These are phyloP conservation scores for Drosophila demipolita DNA, from an alignment of 2,888 invertebrate genomes.

Conservation along the genomic window DNA sequence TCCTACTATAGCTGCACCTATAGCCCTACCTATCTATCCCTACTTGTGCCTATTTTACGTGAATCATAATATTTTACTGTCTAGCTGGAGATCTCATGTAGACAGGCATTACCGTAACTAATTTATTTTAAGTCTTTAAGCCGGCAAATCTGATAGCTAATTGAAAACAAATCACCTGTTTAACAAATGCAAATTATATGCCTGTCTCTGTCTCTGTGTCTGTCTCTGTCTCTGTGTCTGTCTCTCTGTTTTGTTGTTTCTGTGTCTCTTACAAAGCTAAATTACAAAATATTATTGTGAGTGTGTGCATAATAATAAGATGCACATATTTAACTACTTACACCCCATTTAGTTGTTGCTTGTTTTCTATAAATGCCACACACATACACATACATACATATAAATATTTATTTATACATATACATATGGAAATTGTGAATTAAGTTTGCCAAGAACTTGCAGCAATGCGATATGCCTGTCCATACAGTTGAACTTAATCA, in stretches of 20 bases:
- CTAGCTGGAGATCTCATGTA: too few relatives aligned
- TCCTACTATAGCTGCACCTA: neutral
- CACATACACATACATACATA: conserved; percentile 6
- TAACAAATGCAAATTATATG: neutral
- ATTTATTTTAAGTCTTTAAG: neutral
- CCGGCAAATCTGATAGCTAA: neutral
- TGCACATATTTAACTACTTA: conserved; percentile 5
- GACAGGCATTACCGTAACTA: neutral
- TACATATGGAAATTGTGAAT: conserved; percentile 17
- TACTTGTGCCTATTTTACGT: too few relatives aligned
- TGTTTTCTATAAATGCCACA: conserved; percentile 36
- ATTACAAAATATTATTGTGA: conserved; percentile 26
- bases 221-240: neutral
- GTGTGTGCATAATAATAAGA: conserved; percentile 1
- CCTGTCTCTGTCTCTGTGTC: neutral
- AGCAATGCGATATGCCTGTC: conserved; percentile 25
- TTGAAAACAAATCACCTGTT: neutral
- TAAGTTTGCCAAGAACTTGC: conserved; percentile 26
- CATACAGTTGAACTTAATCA: conserved; percentile 28
- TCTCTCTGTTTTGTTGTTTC: neutral
- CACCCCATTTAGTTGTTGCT: conserved; percentile 28
- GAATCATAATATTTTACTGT: too few relatives aligned
- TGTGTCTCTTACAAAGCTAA: conserved; percentile 14
- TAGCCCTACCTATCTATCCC: too few relatives aligned
- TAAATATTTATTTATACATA: neutral